A percentile compares a stretch with the other conserved stretches of the same genome.
phyloP scores from a whole-genome alignment of 1,140 invertebrate species.

The Acromyrmex charruanus region DNA sequence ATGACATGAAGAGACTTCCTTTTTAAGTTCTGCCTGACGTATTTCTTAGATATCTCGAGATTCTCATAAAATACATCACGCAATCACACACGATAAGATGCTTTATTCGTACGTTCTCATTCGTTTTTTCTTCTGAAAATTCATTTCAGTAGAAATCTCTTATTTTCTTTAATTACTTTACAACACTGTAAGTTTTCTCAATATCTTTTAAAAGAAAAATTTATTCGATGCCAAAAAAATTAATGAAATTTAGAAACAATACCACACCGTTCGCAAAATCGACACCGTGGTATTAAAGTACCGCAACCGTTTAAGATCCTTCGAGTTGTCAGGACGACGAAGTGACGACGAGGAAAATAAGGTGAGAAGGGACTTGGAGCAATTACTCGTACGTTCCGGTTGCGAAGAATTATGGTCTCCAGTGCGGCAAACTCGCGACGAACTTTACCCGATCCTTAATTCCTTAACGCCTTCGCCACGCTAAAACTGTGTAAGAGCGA shows the following conservation, averaged over 20 bases:
- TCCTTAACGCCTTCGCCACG: constrained; percentile 42
- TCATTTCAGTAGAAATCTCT: background rate
- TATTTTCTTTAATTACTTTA: background rate
- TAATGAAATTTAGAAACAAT: background rate
- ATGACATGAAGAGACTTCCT: background rate
- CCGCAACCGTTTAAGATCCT: background rate
- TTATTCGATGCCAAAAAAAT: background rate
- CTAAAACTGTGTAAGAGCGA: constrained; percentile 52
- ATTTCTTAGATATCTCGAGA: background rate
- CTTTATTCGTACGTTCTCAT: background rate
- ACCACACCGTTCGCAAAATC: background rate
- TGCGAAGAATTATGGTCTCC: constrained; percentile 59
- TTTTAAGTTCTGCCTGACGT: background rate
- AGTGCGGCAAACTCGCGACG: constrained; percentile 58
- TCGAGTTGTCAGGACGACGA: constrained; percentile 35
- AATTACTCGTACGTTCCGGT: constrained; percentile 61
- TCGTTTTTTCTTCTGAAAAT: background rate
- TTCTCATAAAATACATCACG: background rate
- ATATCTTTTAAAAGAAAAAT: background rate
- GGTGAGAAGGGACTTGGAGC: constrained; percentile 49
- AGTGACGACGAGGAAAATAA: constrained; percentile 59
- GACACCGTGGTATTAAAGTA: constrained; percentile 7
- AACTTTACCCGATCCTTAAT: constrained; percentile 61
- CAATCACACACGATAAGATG: background rate
- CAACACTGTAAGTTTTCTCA: background rate